These are phyloP conservation scores for Phyllotreta striolata DNA, from an alignment of 2,888 invertebrate genomes.

Conservation along the genomic window DNA sequence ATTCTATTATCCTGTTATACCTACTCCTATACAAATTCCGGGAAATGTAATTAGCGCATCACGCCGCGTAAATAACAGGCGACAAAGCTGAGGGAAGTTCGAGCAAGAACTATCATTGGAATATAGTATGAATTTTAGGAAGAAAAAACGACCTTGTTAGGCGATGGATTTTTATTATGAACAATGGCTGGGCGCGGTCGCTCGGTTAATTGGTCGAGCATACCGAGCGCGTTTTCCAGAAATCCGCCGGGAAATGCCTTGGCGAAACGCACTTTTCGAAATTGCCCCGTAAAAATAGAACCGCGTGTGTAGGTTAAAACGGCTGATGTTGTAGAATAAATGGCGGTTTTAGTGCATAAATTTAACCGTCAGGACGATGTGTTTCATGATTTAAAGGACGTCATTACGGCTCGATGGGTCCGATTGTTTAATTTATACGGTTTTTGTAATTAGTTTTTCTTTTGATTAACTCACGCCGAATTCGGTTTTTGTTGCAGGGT, in stretches of 20 bases:
- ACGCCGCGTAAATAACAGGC: no score
- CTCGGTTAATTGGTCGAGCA: not conserved
- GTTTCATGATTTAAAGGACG: no score
- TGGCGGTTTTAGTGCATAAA: not conserved
- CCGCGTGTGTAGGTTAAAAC: not conserved
- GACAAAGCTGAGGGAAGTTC: no score
- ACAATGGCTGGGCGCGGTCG: slow-evolving; percentile 21
- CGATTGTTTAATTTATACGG: not conserved
- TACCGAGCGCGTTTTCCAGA: slow-evolving; percentile 6
- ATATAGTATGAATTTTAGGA: no score
- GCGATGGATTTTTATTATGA: slow-evolving; percentile 12
- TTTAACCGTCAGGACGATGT: no score
- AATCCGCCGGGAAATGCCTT: slow-evolving; percentile 13
- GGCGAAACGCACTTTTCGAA: slow-evolving; percentile 24
- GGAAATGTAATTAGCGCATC: no score
- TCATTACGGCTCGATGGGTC: not conserved
- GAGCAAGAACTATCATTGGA: no score
- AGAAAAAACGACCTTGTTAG: slow-evolving; percentile 3
- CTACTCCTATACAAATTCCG: no score
- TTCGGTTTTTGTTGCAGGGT: slow-evolving; percentile 79
- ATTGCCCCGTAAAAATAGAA: slow-evolving; percentile 25
- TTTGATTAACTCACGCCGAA: not conserved
- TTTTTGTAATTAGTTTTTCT: slow-evolving; percentile 16
- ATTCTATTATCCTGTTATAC: no score
- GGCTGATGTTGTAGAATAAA: no score